These are phyloP conservation scores for Aplysina aerophoba DNA, from an alignment of 37 sponge, comb jelly and placozoan species.

Conservation along the genomic window DNA sequence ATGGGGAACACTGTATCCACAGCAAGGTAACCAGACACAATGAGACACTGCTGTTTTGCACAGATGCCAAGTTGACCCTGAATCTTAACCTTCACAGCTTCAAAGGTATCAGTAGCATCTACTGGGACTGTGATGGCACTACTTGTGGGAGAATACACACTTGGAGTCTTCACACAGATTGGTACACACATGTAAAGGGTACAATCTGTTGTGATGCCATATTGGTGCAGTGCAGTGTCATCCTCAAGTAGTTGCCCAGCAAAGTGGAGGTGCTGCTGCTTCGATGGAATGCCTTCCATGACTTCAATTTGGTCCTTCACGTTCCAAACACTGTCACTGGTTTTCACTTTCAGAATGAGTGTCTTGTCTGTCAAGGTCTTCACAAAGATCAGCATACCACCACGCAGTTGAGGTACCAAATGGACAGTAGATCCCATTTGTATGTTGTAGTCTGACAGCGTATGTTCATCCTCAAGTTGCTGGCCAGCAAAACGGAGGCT, in stretches of 20 bases:
- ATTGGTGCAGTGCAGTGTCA: not conserved
- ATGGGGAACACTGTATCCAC: constrained; percentile 63
- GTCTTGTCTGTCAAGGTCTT: constrained; percentile 96
- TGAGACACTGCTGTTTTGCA: constrained; percentile 64
- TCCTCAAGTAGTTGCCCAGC: constrained; percentile 86
- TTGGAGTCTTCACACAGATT: constrained; percentile 64
- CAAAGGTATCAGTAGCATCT: constrained; percentile 60
- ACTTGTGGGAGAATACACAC: not conserved
- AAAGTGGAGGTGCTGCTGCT: constrained; percentile 96
- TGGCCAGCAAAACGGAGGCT: not conserved
- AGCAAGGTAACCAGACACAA: constrained; percentile 62
- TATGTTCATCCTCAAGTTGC: not conserved
- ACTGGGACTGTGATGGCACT: constrained; percentile 67
- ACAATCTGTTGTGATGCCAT: not conserved
- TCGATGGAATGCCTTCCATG: constrained; percentile 95
- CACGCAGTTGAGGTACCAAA: not conserved
- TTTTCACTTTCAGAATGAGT: constrained; percentile 94
- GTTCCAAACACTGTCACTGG: constrained; percentile 91
- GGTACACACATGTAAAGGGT: constrained; percentile 53
- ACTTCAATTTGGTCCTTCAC: constrained; percentile 96
- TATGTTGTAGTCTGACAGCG: not conserved
- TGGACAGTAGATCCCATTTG: not conserved
- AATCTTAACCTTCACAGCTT: constrained; percentile 68
- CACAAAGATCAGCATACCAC: constrained; percentile 94
- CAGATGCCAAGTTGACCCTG: constrained; percentile 69